Percentiles rank a stretch among this genome's conserved stretches.
Evolutionary conservation across 2,113 vertebrate species (phyloP).

Genomic region (Perognathus longimembris): DNA sequence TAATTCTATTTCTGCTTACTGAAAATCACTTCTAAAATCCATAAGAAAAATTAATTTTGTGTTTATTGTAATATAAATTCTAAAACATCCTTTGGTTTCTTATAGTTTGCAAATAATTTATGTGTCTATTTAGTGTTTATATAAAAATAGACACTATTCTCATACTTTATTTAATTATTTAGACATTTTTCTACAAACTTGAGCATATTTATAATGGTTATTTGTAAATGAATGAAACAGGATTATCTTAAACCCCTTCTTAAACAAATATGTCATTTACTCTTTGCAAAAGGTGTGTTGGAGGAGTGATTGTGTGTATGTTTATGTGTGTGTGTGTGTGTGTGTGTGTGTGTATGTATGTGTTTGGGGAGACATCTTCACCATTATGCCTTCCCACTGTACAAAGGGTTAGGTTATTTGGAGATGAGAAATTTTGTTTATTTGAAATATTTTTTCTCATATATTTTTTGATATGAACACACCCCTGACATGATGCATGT

Average conservation of each 20-base stretch:
- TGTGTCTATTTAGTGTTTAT: neutral
- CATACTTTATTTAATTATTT: neutral
- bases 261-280: neutral
- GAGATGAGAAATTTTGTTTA: neutral
- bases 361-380: neutral
- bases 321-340: no score
- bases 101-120: neutral
- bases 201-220: neutral
- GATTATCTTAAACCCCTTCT: neutral
- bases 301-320: no score
- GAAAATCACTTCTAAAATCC: neutral
- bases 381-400: neutral
- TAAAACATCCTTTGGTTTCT: neutral
- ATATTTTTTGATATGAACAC: rapidly evolving
- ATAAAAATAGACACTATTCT: neutral
- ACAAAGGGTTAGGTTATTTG: neutral
- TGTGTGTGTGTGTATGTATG: neutral
- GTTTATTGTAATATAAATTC: neutral
- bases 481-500: neutral
- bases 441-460: no score
- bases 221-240: neutral
- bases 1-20: neutral
- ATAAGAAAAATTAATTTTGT: neutral
- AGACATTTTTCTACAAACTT: neutral
- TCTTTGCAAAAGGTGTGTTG: neutral